Base-by-base conservation (phyloP, 2,888 invertebrate species). In the Epinotia nisella region DNA sequence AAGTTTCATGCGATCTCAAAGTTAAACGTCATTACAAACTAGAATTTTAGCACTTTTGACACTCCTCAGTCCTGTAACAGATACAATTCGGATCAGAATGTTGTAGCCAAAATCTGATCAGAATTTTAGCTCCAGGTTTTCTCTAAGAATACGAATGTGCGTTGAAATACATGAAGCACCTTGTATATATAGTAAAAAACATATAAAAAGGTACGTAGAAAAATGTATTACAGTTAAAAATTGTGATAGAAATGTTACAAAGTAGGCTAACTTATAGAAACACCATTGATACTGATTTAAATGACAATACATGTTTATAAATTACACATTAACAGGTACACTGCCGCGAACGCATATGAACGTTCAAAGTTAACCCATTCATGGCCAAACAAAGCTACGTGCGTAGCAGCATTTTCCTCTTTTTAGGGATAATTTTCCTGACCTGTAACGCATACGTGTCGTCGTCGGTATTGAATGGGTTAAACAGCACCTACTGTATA, bases 121-220 rank as follows among this genome's bases (percentile, higher is more conserved):
- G 19, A 71, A 70, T 58, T 21, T 19, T 35, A 55, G 3, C 5
- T 70, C 13, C 24, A 49, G n/a, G 15, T 9, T 19, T 51, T 41
- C 9, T 9, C 1, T 35, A 45, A 39, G 39, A 35, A 17, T 51
- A 53, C 21, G 17, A 24, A 61, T 71, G 71, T 71, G 71, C 71
- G 71, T 71, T 65, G 35, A 64, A 59, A 65, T 71, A 41, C 59
- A 41, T 71, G 10, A 66, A 66, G 59, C 71, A 65, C 62, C 41
- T 62, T 62, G 70, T 70, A 62, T 45, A 62, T 41, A 17, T 29
- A 15, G 11, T 70, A 62, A 39, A 69, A 61, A 62, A 70, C 55
- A 70, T 29, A 56, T 62, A 70, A 70, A 61, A 35, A 41, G 19
- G 35, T 62, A 49, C 15, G 15, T 62, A 62, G 45, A 70, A 62